Base-by-base conservation (phyloP, 2,888 invertebrate species). In the Aproaerema taeniolella region DNA sequence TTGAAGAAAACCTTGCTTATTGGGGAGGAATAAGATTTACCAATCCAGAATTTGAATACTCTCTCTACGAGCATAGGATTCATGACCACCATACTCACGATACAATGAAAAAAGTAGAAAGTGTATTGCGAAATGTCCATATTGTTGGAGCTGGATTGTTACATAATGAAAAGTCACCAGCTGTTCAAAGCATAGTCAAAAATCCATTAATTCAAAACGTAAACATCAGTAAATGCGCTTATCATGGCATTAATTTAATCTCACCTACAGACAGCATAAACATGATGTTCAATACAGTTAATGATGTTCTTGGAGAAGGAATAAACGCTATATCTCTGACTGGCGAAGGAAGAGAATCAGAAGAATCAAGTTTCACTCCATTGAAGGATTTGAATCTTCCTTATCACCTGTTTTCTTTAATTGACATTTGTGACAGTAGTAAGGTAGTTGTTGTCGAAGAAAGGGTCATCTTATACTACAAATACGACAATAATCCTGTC, bases 21-120 rank as follows among this genome's bases (percentile, higher is more conserved):
- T 99, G 99, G 99, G 99, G 99, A 29, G 99, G 99, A 24, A 92
- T 99, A 46, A 89, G 98, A 45, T 97, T 98, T 67, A 93, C 97
- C 0, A 92, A 95, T 65, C 90, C 94, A 2, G 93, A 95, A 67
- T 97, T 96, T 67, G 97, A 98, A 69, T 94, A 95, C 69, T 91
- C 93, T 47, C 77, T 93, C 1, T 95, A 94, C 62, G 93, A 94
- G 53, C 91, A 94, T 55, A 89, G 95, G 39, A 90, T 95, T 41
- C 95, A 95, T 58, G 94, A 95, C 57, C 90, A 92, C 5, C 89
- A 92, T 33, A 94, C 95, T 0, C 95, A 95, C 54, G 91, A 91
- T 47, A 91, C 91, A 0, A 73, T 90, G 36, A 89, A 88, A 33
- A 88, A 89, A 46, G 88, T 91, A 14, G 93, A 94, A 58, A 97